Conservation (phyloP, 2,113 vertebrate genomes). For the Nannospalax galili region DNA sequence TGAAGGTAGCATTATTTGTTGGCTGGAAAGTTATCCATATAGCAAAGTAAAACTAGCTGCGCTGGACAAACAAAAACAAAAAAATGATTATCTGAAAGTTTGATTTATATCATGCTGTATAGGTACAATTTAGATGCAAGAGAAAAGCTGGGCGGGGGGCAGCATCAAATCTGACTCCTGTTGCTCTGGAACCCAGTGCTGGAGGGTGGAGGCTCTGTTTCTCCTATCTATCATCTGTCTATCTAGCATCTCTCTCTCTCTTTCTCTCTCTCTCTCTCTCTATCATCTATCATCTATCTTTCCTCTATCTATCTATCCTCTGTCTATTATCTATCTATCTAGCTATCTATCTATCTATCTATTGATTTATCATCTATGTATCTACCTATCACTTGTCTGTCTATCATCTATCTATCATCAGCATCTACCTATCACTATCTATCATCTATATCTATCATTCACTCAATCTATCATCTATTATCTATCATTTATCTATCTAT, state of each 20-base stretch:
- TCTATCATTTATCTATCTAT: too few relatives aligned
- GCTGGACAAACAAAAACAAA: neutral
- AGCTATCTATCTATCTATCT: too few relatives aligned
- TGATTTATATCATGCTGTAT: slow-evolving; percentile 7
- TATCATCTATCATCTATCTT: neutral
- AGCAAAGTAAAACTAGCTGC: slow-evolving; percentile 36
- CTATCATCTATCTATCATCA: too few relatives aligned
- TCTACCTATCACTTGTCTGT: too few relatives aligned
- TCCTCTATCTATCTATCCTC: too few relatives aligned
- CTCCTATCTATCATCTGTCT: neutral
- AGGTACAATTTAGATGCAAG: neutral
- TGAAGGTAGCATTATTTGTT: slow-evolving; percentile 3
- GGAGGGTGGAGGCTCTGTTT: neutral
- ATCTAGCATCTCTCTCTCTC: too few relatives aligned
- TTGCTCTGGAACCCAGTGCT: neutral
- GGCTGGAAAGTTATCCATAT: neutral
- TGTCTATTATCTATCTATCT: too few relatives aligned
- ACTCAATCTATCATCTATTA: too few relatives aligned
- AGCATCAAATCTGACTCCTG: neutral
- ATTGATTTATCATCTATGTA: too few relatives aligned
- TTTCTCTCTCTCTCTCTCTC: too few relatives aligned
- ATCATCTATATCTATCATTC: too few relatives aligned
- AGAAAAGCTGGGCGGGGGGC: neutral
- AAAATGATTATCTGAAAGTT: neutral
- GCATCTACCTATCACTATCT: too few relatives aligned